Evolutionary conservation across 2,797 vertebrate species (phyloP), one percentile per base, ranked within the genome.

Genomic region (Intellagama lesueurii): DNA sequence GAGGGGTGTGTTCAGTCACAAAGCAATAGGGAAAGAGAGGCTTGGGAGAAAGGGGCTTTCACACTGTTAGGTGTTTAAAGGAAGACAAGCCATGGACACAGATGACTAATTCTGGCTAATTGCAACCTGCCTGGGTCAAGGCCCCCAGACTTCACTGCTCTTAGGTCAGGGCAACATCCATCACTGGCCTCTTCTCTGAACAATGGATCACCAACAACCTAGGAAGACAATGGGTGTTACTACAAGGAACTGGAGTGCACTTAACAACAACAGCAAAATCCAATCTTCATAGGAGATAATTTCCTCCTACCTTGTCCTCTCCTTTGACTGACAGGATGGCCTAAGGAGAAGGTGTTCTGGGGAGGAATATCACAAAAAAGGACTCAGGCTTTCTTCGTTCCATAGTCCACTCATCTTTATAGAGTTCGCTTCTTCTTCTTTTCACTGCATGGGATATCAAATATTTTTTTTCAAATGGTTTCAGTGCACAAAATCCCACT

Each of bases 21-120:
- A 96, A 97, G 96, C 93, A 22, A 89, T 87, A 91, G 93, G 78
- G 80, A 94, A 94, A 94, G 90, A 94, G 93, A 91, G 81, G 92
- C 11, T 1, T 47, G 92, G 95, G 93, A 92, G 92, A 85, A 87
- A 93, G 92, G 90, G 86, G 47, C 91, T 96, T 96, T 96, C 93
- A 94, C 95, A 95, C 95, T 94, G 77, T 95, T 94, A 93, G 92
- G 92, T 95, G 94, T 94, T 95, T 94, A 90, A 95, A 95, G 93
- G 92, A 93, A 94, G 87, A 94, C 88, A 94, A 96, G 92, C 89
- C 90, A 86, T 75, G 89, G 96, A 95, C 81, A 92, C 95, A 96
- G 96, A 91, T 94, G 96, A 97, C 95, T 97, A 97, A 97, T 97
- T 96, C 90, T 90, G 96, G 95, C 97, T 98, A 98, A 98, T 98